A percentile compares a stretch with the other conserved stretches of the same genome.
Conservation (phyloP, 1,140 invertebrate genomes). For the Leptestheria dahalacensis region DNA sequence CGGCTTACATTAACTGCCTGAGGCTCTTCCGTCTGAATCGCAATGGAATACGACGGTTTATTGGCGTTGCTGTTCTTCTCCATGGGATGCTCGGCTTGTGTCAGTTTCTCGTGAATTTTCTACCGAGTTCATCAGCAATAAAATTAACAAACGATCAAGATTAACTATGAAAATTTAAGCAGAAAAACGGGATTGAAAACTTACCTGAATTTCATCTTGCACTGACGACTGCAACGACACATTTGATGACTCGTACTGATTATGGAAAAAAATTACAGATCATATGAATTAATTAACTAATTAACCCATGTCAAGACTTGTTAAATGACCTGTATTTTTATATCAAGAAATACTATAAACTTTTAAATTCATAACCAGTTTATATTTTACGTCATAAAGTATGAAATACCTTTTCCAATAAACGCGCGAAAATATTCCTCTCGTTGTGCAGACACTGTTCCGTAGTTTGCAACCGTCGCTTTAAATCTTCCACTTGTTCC, state of each 20-base stretch:
- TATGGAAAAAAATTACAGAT: too few species aligned
- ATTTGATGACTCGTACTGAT: not conserved
- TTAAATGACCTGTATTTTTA: too few species aligned
- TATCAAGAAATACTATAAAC: not conserved
- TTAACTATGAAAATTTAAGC: not conserved
- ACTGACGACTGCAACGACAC: not conserved
- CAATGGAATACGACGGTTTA: not conserved
- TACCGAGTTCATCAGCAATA: too few species aligned
- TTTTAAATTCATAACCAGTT: not conserved
- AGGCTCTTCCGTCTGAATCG: not conserved
- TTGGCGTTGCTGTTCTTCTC: not conserved
- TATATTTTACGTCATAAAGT: too few species aligned
- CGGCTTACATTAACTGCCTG: too few species aligned
- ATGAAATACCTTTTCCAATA: not conserved
- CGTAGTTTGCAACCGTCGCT: not conserved
- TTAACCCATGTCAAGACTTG: too few species aligned
- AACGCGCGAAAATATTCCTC: not conserved
- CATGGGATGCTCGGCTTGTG: not conserved
- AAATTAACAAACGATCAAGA: not conserved
- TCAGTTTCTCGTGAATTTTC: not conserved
- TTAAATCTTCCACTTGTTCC: not conserved
- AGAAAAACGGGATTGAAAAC: not conserved
- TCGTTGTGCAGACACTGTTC: not conserved
- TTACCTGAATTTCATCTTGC: not conserved
- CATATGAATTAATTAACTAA: too few species aligned